A percentile compares a stretch with the other conserved stretches of the same genome.
Evolutionary conservation across 1,140 invertebrate species (phyloP).

Genomic region (Polypedilum vanderplanki): DNA sequence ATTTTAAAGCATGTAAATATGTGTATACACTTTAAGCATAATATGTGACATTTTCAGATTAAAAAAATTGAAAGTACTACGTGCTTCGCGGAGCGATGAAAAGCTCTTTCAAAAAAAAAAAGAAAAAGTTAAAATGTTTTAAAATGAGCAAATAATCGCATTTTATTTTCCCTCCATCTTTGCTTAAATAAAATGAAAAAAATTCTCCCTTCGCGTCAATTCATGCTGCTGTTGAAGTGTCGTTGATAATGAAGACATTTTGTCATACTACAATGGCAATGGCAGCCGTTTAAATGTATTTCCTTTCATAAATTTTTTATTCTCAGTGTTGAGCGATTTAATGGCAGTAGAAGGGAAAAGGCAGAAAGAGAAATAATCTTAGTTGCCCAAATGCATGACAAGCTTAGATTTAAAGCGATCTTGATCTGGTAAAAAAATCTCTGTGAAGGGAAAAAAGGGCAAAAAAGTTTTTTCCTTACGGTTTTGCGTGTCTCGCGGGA

Average conservation of each 20-base stretch:
- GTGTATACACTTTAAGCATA: neutral
- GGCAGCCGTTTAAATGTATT: neutral
- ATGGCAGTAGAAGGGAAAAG: too few species aligned
- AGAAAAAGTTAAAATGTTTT: neutral
- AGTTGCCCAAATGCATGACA: conserved; percentile 8
- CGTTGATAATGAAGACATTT: conserved; percentile 1
- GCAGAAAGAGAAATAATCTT: neutral
- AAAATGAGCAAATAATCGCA: conserved; percentile 12
- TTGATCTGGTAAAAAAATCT: conserved; percentile 3
- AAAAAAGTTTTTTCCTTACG: neutral
- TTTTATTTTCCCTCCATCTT: neutral
- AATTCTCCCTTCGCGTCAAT: neutral
- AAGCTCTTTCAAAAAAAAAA: neutral
- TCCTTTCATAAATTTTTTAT: neutral
- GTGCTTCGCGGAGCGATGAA: neutral
- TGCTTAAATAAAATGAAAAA: neutral
- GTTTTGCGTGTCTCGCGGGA: conserved; percentile 15
- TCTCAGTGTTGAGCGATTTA: too few species aligned
- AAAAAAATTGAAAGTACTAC: neutral
- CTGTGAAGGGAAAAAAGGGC: neutral
- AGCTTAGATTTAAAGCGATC: conserved; percentile 17
- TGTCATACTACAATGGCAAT: neutral
- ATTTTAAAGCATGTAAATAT: conserved; percentile 5
- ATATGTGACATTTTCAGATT: neutral
- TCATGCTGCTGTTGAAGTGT: neutral